Evolutionary conservation across 2,113 vertebrate genomes (phyloP).

Genomic region (Abramis brama): DNA sequence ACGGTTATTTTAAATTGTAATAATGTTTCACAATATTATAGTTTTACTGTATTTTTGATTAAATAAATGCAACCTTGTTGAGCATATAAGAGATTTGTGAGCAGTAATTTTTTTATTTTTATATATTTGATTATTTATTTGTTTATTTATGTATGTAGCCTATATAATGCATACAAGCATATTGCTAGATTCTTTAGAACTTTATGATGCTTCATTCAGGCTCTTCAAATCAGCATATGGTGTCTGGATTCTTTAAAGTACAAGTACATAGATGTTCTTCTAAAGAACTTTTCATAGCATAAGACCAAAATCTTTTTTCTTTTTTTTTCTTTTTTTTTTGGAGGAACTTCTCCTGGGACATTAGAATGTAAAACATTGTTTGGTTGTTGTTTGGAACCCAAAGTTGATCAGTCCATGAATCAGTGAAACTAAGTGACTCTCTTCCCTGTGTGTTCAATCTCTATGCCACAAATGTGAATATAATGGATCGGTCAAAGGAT

Average conservation of each 20-base stretch:
- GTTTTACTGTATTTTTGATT: background rate
- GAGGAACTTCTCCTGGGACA: background rate
- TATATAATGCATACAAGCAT: background rate
- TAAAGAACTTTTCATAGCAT: background rate
- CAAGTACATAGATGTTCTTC: background rate
- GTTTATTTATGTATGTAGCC: background rate
- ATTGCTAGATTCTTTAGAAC: background rate
- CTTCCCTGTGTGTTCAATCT: background rate
- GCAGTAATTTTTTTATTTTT: background rate
- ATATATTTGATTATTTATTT: background rate
- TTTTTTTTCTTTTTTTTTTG: background rate
- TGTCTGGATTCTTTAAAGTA: background rate
- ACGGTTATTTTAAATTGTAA: background rate
- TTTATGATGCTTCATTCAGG: background rate
- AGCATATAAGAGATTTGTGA: background rate
- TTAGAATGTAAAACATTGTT: background rate
- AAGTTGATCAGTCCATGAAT: background rate
- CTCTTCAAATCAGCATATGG: background rate
- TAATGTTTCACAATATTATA: background rate
- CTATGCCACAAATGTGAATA: slow-evolving; percentile 25
- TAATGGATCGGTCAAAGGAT: slow-evolving; percentile 38
- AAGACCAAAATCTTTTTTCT: background rate
- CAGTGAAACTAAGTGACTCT: background rate
- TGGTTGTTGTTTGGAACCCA: background rate
- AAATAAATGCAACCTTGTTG: background rate